phyloP scores from a whole-genome alignment of 2,888 invertebrate species.

The Xanthorhoe spadicearia region DNA sequence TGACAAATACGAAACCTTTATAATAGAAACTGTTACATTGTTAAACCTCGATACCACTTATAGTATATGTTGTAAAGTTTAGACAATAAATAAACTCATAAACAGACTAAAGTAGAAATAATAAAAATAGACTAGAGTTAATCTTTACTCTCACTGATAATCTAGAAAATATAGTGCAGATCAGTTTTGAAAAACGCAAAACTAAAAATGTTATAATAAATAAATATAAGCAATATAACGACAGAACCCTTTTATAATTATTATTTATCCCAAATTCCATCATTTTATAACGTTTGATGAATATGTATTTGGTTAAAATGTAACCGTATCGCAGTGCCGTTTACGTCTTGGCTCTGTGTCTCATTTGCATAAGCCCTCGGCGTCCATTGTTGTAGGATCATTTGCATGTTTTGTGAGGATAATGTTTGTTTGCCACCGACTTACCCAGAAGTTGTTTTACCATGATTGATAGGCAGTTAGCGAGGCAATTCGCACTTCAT shows the following conservation, averaged over 20 bases:
- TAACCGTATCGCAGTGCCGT: constrained; percentile 80
- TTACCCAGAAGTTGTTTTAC: constrained; percentile 66
- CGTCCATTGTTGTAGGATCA: constrained; percentile 50
- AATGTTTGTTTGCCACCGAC: constrained; percentile 69
- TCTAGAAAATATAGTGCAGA: no score
- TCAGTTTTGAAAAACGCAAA: background rate
- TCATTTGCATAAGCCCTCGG: constrained; percentile 66
- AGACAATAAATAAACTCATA: no score
- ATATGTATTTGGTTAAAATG: constrained; percentile 81
- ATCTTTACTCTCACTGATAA: no score
- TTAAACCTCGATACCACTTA: no score
- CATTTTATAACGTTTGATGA: constrained; percentile 45
- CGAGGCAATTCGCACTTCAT: constrained; percentile 65
- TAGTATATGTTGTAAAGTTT: no score
- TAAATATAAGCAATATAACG: background rate
- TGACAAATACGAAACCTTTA: background rate
- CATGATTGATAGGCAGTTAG: constrained; percentile 69
- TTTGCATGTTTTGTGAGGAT: constrained; percentile 64
- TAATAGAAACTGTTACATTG: no score
- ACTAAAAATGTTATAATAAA: no score
- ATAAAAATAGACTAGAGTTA: no score
- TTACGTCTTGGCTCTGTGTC: constrained; percentile 52
- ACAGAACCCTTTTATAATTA: constrained; percentile 11
- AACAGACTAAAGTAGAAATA: no score
- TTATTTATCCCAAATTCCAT: background rate